phyloP scores from a whole-genome alignment of 2,113 vertebrate genomes.

The Corvus hawaiiensis region DNA sequence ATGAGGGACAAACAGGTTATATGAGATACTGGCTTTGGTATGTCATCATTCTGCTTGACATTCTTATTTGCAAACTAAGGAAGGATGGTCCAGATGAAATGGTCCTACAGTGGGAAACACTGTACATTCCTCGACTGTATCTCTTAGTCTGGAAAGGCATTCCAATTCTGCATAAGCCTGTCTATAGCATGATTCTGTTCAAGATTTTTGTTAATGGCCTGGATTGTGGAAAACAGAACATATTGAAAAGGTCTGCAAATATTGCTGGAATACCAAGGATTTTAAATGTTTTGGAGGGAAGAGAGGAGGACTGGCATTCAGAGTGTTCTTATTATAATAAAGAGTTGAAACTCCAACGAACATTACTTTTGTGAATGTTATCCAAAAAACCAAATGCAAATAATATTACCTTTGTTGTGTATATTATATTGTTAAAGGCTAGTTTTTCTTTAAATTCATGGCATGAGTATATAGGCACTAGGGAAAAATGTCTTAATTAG shows the following conservation, averaged over 20 bases:
- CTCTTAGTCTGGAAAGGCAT: background rate
- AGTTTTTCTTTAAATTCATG: background rate
- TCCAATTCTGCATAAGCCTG: background rate
- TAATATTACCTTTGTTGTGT: background rate
- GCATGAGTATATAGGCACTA: accelerated
- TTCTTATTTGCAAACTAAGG: background rate
- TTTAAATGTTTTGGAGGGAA: background rate
- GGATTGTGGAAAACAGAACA: background rate
- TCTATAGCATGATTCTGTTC: background rate
- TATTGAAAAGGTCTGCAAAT: background rate
- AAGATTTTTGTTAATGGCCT: background rate
- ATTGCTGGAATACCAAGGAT: accelerated
- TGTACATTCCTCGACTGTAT: accelerated
- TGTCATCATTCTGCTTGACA: background rate
- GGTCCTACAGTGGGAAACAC: background rate
- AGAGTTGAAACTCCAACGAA: background rate
- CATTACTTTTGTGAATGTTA: background rate
- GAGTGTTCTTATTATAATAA: background rate
- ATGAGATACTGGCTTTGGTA: background rate
- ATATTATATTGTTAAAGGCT: background rate
- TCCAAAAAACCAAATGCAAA: background rate
- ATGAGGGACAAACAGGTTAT: background rate
- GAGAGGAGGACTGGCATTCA: background rate
- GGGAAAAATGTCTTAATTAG: background rate
- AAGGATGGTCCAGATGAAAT: background rate